Evolutionary conservation across 2,113 vertebrate genomes (phyloP).

Genomic region (Hyaena hyaena): DNA sequence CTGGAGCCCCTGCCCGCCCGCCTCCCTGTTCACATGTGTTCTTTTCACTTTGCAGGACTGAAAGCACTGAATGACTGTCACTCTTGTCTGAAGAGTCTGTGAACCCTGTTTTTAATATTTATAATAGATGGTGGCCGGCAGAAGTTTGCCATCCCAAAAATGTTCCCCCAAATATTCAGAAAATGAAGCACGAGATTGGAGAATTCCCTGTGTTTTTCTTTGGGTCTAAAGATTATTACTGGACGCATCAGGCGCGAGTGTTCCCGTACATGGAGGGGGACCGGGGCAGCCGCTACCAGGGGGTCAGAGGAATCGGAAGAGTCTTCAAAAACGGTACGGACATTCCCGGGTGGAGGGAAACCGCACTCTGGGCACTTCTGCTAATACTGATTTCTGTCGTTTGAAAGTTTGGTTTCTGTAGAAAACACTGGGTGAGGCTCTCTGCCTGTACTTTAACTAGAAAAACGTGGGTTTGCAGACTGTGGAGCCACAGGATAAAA

Average conservation of each 20-base stretch:
- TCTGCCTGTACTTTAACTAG: neutral
- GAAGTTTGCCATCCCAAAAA: conserved; percentile 97
- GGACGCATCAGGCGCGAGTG: conserved; percentile 98
- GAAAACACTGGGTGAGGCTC: no score
- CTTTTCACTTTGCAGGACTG: conserved; percentile 58
- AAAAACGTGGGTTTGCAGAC: neutral
- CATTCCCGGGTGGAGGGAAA: neutral
- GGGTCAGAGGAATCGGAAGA: conserved; percentile 94
- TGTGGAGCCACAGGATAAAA: neutral
- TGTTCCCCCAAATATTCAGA: conserved; percentile 99
- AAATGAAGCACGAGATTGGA: conserved; percentile 97
- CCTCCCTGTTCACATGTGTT: conserved; percentile 48
- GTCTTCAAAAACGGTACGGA: conserved; percentile 96
- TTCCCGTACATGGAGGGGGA: conserved; percentile 99
- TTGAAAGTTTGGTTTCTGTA: neutral
- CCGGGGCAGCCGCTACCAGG: conserved; percentile 95
- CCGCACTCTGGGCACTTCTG: neutral
- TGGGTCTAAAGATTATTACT: conserved; percentile 99
- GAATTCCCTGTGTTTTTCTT: conserved; percentile 99
- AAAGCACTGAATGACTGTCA: neutral
- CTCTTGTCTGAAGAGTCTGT: conserved; percentile 77
- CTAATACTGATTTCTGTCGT: neutral
- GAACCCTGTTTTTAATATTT: conserved; percentile 82
- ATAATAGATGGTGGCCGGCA: conserved; percentile 98
- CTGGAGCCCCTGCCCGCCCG: neutral